Evolutionary conservation across 2,888 invertebrate genomes (phyloP).

Genomic region (Drosophila merina): DNA sequence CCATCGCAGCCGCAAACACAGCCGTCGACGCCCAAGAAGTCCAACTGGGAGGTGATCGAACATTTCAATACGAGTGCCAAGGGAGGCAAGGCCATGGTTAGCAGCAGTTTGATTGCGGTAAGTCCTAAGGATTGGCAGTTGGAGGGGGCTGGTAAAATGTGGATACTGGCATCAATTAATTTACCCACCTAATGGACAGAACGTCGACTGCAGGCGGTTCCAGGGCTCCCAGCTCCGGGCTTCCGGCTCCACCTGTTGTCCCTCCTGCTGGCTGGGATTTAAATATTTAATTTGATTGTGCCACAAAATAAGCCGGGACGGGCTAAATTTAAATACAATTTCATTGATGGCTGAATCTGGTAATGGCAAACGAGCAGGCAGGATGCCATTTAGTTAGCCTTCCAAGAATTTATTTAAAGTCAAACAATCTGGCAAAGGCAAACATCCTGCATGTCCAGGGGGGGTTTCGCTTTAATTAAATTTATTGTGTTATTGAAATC

Average conservation of each 20-base stretch:
- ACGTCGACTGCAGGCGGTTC: slow-evolving; percentile 27
- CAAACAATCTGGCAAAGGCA: slow-evolving; percentile 29
- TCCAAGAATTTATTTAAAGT: slow-evolving; percentile 25
- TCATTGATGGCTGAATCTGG: slow-evolving; percentile 28
- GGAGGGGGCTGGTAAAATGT: slow-evolving; percentile 1
- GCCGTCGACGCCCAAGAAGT: slow-evolving; percentile 89
- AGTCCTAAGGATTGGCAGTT: slow-evolving; percentile 70
- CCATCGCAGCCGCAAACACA: slow-evolving; percentile 82
- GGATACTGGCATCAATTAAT: slow-evolving; percentile 66
- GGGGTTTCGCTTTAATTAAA: slow-evolving; percentile 24
- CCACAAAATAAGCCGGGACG: slow-evolving; percentile 43
- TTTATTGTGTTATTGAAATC: slow-evolving; percentile 30
- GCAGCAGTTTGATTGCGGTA: slow-evolving; percentile 87
- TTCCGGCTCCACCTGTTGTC: slow-evolving; percentile 4
- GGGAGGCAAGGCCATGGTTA: slow-evolving; percentile 86
- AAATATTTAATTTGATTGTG: slow-evolving; percentile 74
- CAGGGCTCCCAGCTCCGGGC: neutral
- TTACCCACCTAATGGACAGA: slow-evolving; percentile 61
- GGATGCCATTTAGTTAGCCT: neutral
- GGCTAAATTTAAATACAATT: slow-evolving; percentile 64
- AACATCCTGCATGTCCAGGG: slow-evolving; percentile 4
- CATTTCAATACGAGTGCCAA: slow-evolving; percentile 89
- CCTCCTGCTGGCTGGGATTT: slow-evolving; percentile 41
- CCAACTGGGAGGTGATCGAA: slow-evolving; percentile 96
- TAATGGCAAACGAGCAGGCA: neutral